Percentiles rank a stretch among this genome's conserved stretches.
Conservation (phyloP, 1,140 invertebrate genomes). For the Wasmannia auropunctata region DNA sequence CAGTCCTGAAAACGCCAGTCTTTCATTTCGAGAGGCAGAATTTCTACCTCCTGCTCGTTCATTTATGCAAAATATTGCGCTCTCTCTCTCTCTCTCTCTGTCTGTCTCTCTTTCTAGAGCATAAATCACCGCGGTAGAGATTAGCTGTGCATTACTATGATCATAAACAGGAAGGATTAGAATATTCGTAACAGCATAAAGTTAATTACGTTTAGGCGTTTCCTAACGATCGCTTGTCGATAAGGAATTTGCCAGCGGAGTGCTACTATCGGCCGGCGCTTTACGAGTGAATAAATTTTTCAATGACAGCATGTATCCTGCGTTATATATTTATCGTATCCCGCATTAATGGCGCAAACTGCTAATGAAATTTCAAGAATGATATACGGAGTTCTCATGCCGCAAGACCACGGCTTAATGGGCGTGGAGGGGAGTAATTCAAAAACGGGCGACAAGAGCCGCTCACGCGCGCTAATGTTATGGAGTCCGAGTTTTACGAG, state of each 20-base stretch:
- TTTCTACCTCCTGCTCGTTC: neutral
- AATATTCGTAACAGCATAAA: slow-evolving; percentile 30
- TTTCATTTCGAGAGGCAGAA: neutral
- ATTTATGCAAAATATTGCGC: neutral
- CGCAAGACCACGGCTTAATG: slow-evolving; percentile 18
- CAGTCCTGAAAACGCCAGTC: neutral
- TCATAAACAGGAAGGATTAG: slow-evolving; percentile 13
- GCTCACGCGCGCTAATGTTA: slow-evolving; percentile 24
- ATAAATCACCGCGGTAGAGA: neutral
- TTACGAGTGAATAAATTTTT: slow-evolving; percentile 58
- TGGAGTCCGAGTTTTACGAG: slow-evolving; percentile 43
- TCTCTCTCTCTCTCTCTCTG: neutral
- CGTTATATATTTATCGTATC: slow-evolving; percentile 43
- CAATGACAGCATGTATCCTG: neutral
- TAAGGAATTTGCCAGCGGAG: slow-evolving; percentile 6
- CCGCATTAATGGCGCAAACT: slow-evolving; percentile 34
- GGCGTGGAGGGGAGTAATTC: neutral
- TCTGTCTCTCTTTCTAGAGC: neutral
- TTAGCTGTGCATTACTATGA: neutral
- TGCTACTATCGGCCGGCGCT: neutral
- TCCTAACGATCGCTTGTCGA: slow-evolving; percentile 10
- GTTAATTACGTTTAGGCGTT: slow-evolving; percentile 38
- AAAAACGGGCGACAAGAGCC: neutral
- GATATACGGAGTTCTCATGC: slow-evolving; percentile 25
- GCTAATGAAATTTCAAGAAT: slow-evolving; percentile 54